A percentile compares a stretch with the other conserved stretches of the same genome.
These are phyloP conservation scores for Premnoplex brunnescens DNA, from an alignment of 2,797 vertebrate genomes.

Conservation along the genomic window DNA sequence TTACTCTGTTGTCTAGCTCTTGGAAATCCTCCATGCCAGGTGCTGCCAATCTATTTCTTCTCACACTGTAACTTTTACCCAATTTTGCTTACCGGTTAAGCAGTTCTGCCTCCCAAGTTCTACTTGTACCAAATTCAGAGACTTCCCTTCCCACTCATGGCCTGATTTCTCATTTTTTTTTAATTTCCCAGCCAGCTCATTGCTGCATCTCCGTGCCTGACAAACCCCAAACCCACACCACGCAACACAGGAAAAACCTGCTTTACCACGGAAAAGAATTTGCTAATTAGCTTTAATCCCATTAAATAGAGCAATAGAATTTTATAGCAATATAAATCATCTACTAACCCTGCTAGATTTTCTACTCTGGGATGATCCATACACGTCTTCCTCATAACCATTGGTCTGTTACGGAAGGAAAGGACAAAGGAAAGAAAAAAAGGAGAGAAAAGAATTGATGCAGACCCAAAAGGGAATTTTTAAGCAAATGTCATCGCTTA, in stretches of 20 bases:
- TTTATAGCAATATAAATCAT: conserved; percentile 3
- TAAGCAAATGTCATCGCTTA: background rate
- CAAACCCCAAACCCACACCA: background rate
- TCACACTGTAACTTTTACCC: background rate
- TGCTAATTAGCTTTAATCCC: conserved; percentile 36
- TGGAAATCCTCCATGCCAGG: background rate
- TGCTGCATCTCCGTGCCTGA: background rate
- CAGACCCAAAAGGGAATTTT: background rate
- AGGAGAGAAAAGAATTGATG: background rate
- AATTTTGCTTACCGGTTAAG: background rate
- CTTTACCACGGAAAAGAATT: background rate
- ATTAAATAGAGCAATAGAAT: background rate
- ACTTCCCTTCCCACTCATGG: background rate
- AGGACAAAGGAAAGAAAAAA: background rate
- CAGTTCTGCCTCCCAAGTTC: background rate
- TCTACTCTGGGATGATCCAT: conserved; percentile 73
- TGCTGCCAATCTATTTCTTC: background rate
- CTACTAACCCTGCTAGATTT: conserved; percentile 88
- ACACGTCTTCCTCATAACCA: conserved; percentile 81
- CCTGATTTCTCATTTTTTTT: background rate
- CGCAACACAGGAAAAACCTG: conserved; percentile 31
- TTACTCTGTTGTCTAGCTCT: fast-evolving
- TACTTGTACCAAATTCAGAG: background rate
- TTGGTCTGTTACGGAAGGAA: conserved; percentile 78
- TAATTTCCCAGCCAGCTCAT: background rate